Base-by-base conservation (phyloP, 2,797 vertebrate species). In the Naso thynnoides region DNA sequence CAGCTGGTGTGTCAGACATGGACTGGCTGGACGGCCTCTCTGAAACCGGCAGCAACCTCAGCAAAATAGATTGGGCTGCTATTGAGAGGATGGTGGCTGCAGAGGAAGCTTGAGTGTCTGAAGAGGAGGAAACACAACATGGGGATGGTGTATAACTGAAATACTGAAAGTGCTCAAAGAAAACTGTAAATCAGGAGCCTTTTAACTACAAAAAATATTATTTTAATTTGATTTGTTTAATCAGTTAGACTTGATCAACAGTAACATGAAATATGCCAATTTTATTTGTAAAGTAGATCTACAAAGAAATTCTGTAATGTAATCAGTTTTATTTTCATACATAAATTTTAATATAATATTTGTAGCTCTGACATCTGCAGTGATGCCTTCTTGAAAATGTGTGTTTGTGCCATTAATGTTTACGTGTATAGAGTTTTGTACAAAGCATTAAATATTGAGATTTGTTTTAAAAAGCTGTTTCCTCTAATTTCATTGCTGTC, bases 31-130 rank as follows among this genome's bases (percentile, higher is more conserved):
- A 96, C 27, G 85, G 83, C 8, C 26, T 93, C 16, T 97, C 96
- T 38, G 95, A 93, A 44, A 96, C 95, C 70, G 94, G 92, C 0
- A 91, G 95, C 76, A 97, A 91, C 72, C 94, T 99, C 63, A 97
- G 96, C 91, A 95, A 94, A 84, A 93, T 99, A 19, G 97, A 99
- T 90, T 99, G 98, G 98, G 93, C 83, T 0, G 96, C 95, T 8
- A 76, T 99, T 1, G 97, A 99, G 47, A 95, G 93, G 55, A 93
- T 98, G 91, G 94, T 96, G 48, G 95, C 95, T 44, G 85, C 85
- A 13, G 92, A 95, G 56, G 94, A 95, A 9, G 6, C 9, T 42
- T 85, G 60, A 67, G 23, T 38, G 36, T 26, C 10, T 41, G 8
- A n/a, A 42, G 23, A 4, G 70, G 56, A 45, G 11, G 16, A 57